A percentile compares a stretch with the other conserved stretches of the same genome.
These are phyloP conservation scores for Dolichoris vasculosae DNA, from an alignment of 1,140 invertebrate species.

Conservation along the genomic window DNA sequence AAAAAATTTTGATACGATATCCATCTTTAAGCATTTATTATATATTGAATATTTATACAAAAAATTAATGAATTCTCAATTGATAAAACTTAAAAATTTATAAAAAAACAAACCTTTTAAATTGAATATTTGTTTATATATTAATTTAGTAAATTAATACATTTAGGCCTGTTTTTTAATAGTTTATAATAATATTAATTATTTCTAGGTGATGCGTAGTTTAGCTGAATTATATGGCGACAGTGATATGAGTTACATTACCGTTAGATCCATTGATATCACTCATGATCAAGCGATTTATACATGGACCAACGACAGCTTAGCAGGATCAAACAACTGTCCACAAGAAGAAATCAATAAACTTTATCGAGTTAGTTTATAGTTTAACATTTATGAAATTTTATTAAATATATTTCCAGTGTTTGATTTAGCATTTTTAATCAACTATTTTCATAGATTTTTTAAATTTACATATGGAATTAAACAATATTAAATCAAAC, in stretches of 20 bases:
- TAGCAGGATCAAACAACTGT: conserved; percentile 83
- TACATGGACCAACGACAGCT: conserved; percentile 91
- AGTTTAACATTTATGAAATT: not conserved
- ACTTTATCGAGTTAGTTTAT: conserved; percentile 78
- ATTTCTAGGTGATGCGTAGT: conserved; percentile 78
- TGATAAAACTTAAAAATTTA: no score
- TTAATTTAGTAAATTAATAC: not conserved
- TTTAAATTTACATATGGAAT: no score
- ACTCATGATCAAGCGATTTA: conserved; percentile 78
- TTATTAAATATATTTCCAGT: not conserved
- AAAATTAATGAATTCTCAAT: no score
- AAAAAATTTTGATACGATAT: not conserved
- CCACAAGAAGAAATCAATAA: conserved; percentile 82
- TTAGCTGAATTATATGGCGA: conserved; percentile 82
- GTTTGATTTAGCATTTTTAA: not conserved
- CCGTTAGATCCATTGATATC: conserved; percentile 78
- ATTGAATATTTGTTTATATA: not conserved
- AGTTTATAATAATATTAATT: not conserved
- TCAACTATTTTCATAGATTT: no score
- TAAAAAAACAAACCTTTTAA: no score
- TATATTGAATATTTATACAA: no score
- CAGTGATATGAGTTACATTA: conserved; percentile 81
- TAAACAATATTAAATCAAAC: no score
- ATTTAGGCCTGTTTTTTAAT: no score
- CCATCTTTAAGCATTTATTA: no score